Base-by-base conservation (phyloP, 2,113 vertebrate species). In the Saimiri boliviensis region DNA sequence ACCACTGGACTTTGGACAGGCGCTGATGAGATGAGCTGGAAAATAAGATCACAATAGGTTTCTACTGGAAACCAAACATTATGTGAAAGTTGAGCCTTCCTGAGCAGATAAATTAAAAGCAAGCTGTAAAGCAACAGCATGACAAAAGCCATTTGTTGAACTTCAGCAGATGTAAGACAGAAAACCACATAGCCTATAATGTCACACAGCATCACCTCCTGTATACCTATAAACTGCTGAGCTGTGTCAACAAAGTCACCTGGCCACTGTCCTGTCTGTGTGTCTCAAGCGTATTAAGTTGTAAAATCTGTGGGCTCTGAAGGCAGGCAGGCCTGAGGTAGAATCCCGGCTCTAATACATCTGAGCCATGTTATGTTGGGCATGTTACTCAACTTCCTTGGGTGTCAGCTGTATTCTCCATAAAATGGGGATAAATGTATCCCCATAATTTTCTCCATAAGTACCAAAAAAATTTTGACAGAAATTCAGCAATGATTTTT, bases 61-160 rank as follows among this genome's bases (percentile, higher is more conserved):
- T 98, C 98, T 96, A 95, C 94, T 98, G 96, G 97, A 98, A 98
- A 98, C 97, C 97, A 97, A 98, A 98, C 96, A 91, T 95, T 91
- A 89, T 98, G 97, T 97, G 97, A 98, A 98, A 98, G 98, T 95
- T 95, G 98, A 97, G 97, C 98, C 98, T 98, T 98, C 98, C 98
- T 98, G 98, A 97, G 98, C 97, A 98, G 98, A 98, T 98, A 98
- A 98, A 98, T 98, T 98, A 98, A 98, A 98, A 97, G 96, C 97
- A 97, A 98, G 95, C 91, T 97, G 96, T 95, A 96, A 87, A 94
- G 86, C 96, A 98, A 94, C 91, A 93, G 96, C 97, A 97, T 83
- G 13, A 98, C 98, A 45, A 98, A 97, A 95, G 96, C 96, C 97
- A 84, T 94, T 86, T 94, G 96, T 70, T 92, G 60, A 58, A 84